Evolutionary conservation across 2,113 vertebrate species (phyloP).

Genomic region (Pionites leucogaster): DNA sequence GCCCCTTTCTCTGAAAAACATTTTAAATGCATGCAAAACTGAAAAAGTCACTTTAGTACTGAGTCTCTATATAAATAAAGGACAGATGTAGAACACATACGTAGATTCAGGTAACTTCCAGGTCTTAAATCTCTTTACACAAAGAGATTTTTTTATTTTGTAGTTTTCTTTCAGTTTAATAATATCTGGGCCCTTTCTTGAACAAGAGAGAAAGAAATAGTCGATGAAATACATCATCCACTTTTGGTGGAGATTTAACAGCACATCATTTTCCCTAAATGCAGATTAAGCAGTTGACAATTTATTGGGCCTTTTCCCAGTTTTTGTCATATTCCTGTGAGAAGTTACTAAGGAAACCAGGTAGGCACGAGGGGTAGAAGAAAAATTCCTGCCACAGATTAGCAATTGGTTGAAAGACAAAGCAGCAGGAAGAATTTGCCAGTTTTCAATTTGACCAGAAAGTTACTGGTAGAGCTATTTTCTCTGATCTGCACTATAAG

Average conservation of each 20-base stretch:
- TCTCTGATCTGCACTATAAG: accelerated
- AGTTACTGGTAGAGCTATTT: neutral
- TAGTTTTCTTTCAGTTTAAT: neutral
- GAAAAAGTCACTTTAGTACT: neutral
- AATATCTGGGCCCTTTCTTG: neutral
- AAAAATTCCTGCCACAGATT: neutral
- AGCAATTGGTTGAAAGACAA: neutral
- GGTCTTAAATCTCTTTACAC: neutral
- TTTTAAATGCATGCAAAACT: neutral
- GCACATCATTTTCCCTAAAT: neutral
- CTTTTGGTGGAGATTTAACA: neutral
- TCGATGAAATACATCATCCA: neutral
- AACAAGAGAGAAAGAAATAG: neutral
- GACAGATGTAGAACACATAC: accelerated
- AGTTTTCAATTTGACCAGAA: neutral
- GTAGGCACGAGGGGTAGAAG: neutral
- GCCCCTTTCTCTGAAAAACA: neutral
- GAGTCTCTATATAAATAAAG: neutral
- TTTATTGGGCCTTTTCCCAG: neutral
- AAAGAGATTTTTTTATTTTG: neutral
- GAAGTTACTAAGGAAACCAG: constrained; percentile 47
- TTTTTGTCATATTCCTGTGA: neutral
- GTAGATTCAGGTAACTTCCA: neutral
- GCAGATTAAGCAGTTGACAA: neutral
- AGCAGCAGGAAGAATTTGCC: neutral